These are phyloP conservation scores for Aulostomus chinensis DNA, from an alignment of 2,797 vertebrate genomes.

Conservation along the genomic window DNA sequence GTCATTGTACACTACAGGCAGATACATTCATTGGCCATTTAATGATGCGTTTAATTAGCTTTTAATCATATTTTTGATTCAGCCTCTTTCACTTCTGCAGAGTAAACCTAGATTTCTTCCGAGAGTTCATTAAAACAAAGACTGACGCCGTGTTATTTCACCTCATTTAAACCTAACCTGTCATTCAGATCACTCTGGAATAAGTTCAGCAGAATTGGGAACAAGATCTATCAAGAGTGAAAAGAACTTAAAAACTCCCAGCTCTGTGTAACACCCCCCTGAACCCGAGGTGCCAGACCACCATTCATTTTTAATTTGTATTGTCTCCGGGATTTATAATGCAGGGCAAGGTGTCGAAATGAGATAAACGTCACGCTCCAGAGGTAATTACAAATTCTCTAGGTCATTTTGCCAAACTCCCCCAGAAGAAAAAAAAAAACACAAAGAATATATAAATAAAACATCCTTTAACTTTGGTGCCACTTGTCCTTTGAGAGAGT, in stretches of 20 bases:
- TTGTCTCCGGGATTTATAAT: constrained; percentile 48
- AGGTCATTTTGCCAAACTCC: constrained; percentile 39
- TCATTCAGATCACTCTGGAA: no score
- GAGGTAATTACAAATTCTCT: constrained; percentile 54
- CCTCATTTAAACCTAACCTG: no score
- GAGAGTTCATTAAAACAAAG: constrained; percentile 40
- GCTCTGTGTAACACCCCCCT: constrained; percentile 19
- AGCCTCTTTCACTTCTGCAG: constrained; percentile 33
- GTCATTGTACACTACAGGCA: constrained; percentile 40
- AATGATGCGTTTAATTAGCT: constrained; percentile 69
- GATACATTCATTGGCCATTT: constrained; percentile 50
- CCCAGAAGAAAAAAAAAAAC: constrained; percentile 2
- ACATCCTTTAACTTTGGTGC: constrained; percentile 4
- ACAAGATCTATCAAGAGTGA: no score
- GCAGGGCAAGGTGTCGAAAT: constrained; percentile 48
- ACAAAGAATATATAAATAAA: constrained; percentile 14
- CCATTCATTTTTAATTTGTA: constrained; percentile 60
- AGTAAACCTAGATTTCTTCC: constrained; percentile 34
- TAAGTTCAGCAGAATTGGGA: no score
- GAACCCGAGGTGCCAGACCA: constrained; percentile 38
- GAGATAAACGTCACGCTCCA: constrained; percentile 49
- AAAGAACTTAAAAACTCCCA: no score
- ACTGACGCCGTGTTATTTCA: no score
- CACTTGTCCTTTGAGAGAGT: constrained; percentile 38
- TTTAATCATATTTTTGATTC: constrained; percentile 63